Evolutionary conservation across 2,113 vertebrate genomes (phyloP).

Genomic region (Proteles cristata): DNA sequence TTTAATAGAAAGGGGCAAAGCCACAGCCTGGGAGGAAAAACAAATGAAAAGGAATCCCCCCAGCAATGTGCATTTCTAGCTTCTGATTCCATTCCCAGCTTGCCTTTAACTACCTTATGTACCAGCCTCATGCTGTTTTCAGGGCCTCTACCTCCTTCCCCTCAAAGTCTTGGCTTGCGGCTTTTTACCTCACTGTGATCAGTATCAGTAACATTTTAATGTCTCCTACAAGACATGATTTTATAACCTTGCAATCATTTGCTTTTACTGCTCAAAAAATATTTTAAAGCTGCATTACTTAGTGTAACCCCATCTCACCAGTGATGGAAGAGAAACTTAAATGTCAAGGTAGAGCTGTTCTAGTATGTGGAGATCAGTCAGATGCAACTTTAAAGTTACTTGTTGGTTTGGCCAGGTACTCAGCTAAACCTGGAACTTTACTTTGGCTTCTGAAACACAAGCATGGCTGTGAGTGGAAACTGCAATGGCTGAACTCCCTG

Average conservation of each 20-base stretch:
- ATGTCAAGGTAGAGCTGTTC: background rate
- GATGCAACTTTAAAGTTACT: background rate
- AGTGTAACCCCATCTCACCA: background rate
- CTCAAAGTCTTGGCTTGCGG: background rate
- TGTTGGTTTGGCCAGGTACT: background rate
- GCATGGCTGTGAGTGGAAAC: background rate
- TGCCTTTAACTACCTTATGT: background rate
- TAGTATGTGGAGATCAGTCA: background rate
- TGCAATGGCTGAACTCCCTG: background rate
- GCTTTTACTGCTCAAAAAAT: constrained; percentile 67
- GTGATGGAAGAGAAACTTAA: constrained; percentile 16
- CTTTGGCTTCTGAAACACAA: background rate
- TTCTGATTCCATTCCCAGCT: background rate
- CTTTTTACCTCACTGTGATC: background rate
- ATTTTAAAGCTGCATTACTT: constrained; percentile 58
- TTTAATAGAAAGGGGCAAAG: constrained; percentile 30
- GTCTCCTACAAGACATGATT: constrained; percentile 56
- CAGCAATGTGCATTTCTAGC: background rate
- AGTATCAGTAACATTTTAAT: constrained; percentile 44
- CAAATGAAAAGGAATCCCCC: background rate
- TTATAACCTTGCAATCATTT: background rate
- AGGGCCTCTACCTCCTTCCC: background rate
- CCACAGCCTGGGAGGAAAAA: constrained; percentile 1
- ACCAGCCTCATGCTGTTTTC: background rate
- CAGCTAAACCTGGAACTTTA: background rate